Percentiles rank a stretch among this genome's conserved stretches.
phyloP scores from a whole-genome alignment of 2,888 invertebrate species.

The Ormyrus labotus region DNA sequence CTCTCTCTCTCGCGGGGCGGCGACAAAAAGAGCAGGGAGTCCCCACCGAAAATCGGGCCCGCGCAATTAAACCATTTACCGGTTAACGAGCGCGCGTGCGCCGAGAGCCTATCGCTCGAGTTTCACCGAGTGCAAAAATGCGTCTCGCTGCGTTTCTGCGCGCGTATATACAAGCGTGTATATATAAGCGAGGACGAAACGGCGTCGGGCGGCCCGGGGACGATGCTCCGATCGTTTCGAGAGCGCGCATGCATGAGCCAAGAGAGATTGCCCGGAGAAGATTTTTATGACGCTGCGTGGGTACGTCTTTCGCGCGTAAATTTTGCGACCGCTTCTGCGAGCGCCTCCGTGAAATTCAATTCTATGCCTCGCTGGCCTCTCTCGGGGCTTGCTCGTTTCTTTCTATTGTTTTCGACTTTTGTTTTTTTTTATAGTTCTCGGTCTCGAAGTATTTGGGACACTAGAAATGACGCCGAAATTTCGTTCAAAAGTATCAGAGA shows the following conservation, averaged over 20 bases:
- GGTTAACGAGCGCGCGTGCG: conserved; percentile 10
- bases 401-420: conserved; percentile 27
- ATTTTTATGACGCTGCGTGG: conserved; percentile 29
- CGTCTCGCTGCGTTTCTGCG: too few species aligned
- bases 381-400: too few species aligned
- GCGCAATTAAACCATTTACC: conserved; percentile 34
- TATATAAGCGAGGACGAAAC: not conserved
- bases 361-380: too few species aligned
- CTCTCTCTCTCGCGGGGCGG: conserved; percentile 5
- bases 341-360: too few species aligned
- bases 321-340: not conserved
- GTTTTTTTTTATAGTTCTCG: not conserved
- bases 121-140: not conserved
- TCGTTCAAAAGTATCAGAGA: too few species aligned
- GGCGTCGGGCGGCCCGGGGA: not conserved
- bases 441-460: not conserved
- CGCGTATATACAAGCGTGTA: not conserved
- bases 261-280: not conserved
- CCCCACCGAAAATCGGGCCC: conserved; percentile 2
- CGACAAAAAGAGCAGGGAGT: not conserved
- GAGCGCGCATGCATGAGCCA: not conserved
- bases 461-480: not conserved
- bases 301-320: conserved; percentile 22
- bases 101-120: not conserved
- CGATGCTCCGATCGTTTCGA: conserved; percentile 6